Percentiles rank a stretch among this genome's conserved stretches.
Conservation (phyloP, 2,797 vertebrate genomes). For the Babyrousa celebensis region DNA sequence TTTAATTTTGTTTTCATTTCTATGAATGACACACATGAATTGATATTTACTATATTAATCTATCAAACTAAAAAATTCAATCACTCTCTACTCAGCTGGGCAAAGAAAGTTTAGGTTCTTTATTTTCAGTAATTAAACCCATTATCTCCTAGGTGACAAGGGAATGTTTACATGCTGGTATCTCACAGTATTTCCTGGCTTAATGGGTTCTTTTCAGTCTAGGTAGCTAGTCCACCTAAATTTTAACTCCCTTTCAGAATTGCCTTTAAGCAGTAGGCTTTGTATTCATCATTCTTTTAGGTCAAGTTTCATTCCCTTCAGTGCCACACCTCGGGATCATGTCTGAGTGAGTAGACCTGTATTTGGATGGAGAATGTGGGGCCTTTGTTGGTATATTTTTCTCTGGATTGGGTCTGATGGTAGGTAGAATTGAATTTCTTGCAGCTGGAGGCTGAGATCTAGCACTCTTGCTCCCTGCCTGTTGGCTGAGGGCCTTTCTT, state of each 20-base stretch:
- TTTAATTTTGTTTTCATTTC: slow-evolving; percentile 55
- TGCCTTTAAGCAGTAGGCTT: background rate
- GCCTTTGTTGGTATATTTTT: background rate
- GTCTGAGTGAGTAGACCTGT: background rate
- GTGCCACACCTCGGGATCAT: background rate
- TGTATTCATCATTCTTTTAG: background rate
- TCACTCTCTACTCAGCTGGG: background rate
- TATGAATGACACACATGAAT: background rate
- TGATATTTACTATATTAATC: background rate
- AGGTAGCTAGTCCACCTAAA: background rate
- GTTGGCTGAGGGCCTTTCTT: background rate
- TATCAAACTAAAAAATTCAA: slow-evolving; percentile 22
- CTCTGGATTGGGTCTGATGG: background rate
- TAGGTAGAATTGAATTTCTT: background rate
- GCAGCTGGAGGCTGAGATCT: background rate
- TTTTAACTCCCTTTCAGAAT: background rate
- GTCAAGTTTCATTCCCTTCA: background rate
- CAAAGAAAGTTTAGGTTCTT: background rate
- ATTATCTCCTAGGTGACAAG: background rate
- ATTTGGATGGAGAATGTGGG: background rate
- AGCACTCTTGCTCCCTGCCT: background rate
- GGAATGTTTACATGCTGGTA: background rate
- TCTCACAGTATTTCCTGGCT: background rate
- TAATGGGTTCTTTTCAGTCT: slow-evolving; percentile 7
- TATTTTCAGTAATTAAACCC: background rate